Percentiles rank a stretch among this genome's conserved stretches.
Evolutionary conservation across 2,797 vertebrate genomes (phyloP).

Genomic region (Oceanodroma leucorhoa): DNA sequence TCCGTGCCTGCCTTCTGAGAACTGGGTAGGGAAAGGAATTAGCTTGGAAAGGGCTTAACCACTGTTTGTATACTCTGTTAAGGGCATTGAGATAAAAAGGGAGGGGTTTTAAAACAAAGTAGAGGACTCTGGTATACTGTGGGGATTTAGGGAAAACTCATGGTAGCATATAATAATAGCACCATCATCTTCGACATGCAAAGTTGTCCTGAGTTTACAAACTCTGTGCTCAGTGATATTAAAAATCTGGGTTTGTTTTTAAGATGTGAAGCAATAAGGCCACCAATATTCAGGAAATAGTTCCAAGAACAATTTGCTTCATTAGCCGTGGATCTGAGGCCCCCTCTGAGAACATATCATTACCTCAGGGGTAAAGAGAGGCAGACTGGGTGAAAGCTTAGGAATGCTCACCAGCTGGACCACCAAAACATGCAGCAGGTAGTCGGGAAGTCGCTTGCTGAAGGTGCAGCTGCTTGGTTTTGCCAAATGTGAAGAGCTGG

Average conservation of each 20-base stretch:
- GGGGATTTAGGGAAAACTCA: neutral
- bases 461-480: conserved; percentile 34
- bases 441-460: neutral
- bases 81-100: neutral
- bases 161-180: fast-evolving
- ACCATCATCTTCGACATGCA: fast-evolving
- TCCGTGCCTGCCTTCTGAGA: fast-evolving
- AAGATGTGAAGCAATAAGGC: neutral
- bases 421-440: conserved; percentile 15
- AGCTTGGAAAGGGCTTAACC: neutral
- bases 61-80: neutral
- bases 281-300: neutral
- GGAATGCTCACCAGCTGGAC: conserved; percentile 53
- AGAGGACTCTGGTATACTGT: neutral
- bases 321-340: conserved; percentile 7
- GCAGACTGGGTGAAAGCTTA: neutral
- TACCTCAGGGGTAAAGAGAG: neutral
- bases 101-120: neutral
- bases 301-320: conserved; percentile 22
- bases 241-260: neutral
- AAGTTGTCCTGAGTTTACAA: neutral
- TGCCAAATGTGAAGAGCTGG: neutral
- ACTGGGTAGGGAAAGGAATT: neutral
- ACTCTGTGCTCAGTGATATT: neutral
- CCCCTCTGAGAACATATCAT: neutral